Evolutionary conservation across 2,113 vertebrate species (phyloP).

Genomic region (Pica pica): DNA sequence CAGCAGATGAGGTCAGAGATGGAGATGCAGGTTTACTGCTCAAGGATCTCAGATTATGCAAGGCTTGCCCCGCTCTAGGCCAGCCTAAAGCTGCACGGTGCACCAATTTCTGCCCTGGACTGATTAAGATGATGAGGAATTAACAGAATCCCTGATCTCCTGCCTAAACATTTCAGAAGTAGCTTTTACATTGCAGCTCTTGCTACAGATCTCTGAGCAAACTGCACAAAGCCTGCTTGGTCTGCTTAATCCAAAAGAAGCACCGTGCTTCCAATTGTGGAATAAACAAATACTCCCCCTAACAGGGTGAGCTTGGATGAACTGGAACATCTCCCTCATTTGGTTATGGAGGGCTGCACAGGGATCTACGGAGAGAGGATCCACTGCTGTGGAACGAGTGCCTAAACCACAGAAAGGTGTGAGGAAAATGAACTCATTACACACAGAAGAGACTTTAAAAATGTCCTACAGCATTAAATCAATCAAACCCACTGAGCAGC

Average conservation of each 20-base stretch:
- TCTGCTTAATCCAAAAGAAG: not conserved
- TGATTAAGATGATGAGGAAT: not conserved
- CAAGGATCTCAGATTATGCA: not conserved
- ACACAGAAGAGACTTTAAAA: not conserved
- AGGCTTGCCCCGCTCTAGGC: not conserved
- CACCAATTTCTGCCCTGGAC: not conserved
- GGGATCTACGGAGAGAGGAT: not conserved
- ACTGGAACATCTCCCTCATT: not conserved
- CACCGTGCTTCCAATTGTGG: rapidly evolving
- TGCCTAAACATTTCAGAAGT: not conserved
- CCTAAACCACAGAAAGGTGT: not conserved
- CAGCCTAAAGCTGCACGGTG: not conserved
- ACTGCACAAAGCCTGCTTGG: not conserved
- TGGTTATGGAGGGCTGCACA: not conserved
- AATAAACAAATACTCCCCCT: not conserved
- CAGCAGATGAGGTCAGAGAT: not conserved
- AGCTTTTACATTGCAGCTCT: not conserved
- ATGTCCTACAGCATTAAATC: not conserved
- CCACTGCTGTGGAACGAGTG: not conserved
- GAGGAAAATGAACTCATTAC: not conserved
- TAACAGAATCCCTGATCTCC: not conserved
- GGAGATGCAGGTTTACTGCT: not conserved
- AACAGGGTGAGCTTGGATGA: not conserved
- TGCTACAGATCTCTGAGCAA: not conserved
- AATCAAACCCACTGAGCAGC: not conserved